phyloP scores from a whole-genome alignment of 2,888 invertebrate species.

The Oxycera nigricornis region DNA sequence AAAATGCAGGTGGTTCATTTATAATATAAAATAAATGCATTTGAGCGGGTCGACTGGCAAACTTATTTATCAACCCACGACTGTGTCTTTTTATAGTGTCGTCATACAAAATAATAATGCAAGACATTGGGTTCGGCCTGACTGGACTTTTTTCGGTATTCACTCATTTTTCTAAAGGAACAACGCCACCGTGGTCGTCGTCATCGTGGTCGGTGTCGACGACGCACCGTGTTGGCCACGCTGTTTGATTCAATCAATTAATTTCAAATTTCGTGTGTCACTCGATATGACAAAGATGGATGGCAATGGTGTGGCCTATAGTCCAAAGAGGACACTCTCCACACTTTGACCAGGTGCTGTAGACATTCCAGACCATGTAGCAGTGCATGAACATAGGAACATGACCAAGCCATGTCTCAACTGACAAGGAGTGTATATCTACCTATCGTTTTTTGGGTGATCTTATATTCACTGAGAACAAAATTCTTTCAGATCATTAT shows the following conservation, averaged over 20 bases:
- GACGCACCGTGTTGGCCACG: constrained; percentile 19
- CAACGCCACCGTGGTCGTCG: background rate
- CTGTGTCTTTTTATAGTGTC: no score
- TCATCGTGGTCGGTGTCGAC: background rate
- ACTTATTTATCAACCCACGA: no score
- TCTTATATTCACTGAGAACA: no score
- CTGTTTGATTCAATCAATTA: constrained; percentile 49
- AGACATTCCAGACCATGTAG: constrained; percentile 1
- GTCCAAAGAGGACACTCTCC: constrained; percentile 24
- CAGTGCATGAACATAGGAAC: no score
- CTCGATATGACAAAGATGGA: constrained; percentile 51
- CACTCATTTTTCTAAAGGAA: background rate
- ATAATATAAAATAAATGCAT: no score
- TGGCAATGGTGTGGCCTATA: constrained; percentile 37
- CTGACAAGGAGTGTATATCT: background rate
- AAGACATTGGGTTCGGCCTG: no score
- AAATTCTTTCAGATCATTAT: no score
- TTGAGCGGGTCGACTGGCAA: no score
- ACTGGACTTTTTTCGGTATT: background rate
- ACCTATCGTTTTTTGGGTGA: no score
- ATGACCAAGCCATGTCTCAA: background rate
- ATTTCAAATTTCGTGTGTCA: constrained; percentile 50
- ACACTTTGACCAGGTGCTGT: constrained; percentile 6
- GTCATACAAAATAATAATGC: no score
- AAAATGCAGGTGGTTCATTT: no score